Percentiles rank a stretch among this genome's conserved stretches.
These are phyloP conservation scores for Echiichthys vipera DNA, from an alignment of 2,797 vertebrate species.

Conservation along the genomic window DNA sequence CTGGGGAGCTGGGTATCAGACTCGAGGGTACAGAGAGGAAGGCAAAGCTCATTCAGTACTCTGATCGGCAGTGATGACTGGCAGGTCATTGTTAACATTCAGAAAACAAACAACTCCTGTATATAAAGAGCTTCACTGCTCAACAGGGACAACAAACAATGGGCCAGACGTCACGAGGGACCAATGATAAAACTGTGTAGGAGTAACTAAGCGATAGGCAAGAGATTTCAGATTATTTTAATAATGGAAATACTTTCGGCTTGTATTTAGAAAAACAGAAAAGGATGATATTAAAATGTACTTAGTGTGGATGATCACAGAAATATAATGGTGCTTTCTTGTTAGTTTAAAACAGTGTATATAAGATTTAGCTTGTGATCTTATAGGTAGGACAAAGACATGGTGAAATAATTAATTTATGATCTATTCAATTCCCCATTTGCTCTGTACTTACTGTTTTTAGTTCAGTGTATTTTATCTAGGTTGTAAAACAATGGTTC, in stretches of 20 bases:
- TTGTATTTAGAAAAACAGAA: conserved; percentile 35
- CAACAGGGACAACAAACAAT: conserved; percentile 49
- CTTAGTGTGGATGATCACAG: conserved; percentile 5
- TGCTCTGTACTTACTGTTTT: conserved; percentile 8
- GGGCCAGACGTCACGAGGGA: conserved; percentile 49
- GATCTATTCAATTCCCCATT: neutral
- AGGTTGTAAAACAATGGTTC: conserved; percentile 10
- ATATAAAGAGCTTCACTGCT: conserved; percentile 46
- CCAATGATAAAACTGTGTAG: conserved; percentile 31
- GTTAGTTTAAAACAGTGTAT: conserved; percentile 1
- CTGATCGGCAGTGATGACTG: conserved; percentile 86
- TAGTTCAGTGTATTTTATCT: neutral
- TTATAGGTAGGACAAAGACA: conserved; percentile 23
- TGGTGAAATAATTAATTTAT: conserved; percentile 1
- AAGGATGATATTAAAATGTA: conserved; percentile 16
- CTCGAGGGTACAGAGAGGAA: conserved; percentile 66
- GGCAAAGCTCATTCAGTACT: conserved; percentile 81
- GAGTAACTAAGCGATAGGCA: conserved; percentile 24
- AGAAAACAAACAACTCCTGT: conserved; percentile 67
- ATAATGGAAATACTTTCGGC: conserved; percentile 20
- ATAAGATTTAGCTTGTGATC: conserved; percentile 12
- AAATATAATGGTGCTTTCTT: neutral
- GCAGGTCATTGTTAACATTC: conserved; percentile 85
- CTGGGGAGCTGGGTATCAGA: conserved; percentile 82
- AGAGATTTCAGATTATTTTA: conserved; percentile 42